Conservation (phyloP, 2,888 invertebrate species). For the Netelia melanura region DNA sequence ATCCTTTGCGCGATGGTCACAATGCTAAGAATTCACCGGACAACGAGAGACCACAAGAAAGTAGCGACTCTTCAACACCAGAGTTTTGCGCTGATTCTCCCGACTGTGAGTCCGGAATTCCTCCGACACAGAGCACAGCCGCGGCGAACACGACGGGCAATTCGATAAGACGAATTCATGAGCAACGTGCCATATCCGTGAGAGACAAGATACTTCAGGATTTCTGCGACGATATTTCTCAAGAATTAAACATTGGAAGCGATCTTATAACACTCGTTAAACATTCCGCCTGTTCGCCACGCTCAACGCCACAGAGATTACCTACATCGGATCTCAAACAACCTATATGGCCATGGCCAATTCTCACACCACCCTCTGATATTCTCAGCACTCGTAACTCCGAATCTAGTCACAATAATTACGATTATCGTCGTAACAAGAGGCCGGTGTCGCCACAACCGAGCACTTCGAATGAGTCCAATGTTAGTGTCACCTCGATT, state of each 20-base stretch:
- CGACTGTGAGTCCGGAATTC: conserved; percentile 77
- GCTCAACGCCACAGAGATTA: conserved; percentile 82
- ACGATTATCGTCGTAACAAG: conserved; percentile 58
- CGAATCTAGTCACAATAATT: conserved; percentile 81
- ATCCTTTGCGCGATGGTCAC: conserved; percentile 75
- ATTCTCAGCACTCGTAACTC: conserved; percentile 82
- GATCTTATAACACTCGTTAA: conserved; percentile 83
- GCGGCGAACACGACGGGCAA: conserved; percentile 11
- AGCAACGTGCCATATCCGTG: conserved; percentile 79
- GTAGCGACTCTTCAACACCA: conserved; percentile 44
- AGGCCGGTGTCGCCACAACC: conserved; percentile 81
- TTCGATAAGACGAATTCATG: conserved; percentile 46
- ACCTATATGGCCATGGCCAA: conserved; percentile 78
- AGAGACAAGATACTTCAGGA: conserved; percentile 83
- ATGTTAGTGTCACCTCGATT: conserved; percentile 76
- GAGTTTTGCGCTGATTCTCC: conserved; percentile 73
- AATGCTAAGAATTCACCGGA: conserved; percentile 74
- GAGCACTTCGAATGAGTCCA: conserved; percentile 78
- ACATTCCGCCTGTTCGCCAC: conserved; percentile 83
- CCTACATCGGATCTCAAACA: conserved; percentile 79
- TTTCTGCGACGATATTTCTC: conserved; percentile 83
- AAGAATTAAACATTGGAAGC: conserved; percentile 82
- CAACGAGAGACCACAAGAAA: conserved; percentile 37
- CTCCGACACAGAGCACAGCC: conserved; percentile 42
- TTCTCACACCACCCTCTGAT: conserved; percentile 81